phyloP scores from a whole-genome alignment of 1,140 invertebrate genomes.

The Drosophila albomicans region DNA sequence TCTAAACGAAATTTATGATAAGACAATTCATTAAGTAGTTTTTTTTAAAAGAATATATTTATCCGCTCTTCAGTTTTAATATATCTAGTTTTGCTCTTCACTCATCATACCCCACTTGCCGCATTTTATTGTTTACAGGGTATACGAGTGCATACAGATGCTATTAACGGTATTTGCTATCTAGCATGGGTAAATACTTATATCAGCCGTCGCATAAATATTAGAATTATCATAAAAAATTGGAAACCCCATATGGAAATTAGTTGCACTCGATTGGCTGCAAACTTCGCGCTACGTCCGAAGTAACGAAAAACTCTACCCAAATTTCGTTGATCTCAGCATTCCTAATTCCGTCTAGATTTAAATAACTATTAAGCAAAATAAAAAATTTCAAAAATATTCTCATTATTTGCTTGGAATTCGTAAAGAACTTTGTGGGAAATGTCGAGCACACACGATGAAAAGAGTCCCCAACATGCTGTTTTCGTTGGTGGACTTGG shows the following conservation, averaged over 20 bases:
- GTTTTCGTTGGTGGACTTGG: slow-evolving; percentile 98
- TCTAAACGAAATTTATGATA: too few species aligned
- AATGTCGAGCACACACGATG: slow-evolving; percentile 11
- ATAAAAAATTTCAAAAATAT: not conserved
- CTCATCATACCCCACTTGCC: not conserved
- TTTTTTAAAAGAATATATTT: too few species aligned
- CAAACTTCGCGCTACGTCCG: not conserved
- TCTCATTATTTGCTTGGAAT: not conserved
- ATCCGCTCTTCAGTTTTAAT: too few species aligned
- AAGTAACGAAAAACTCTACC: not conserved
- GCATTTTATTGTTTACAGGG: not conserved
- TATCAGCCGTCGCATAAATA: slow-evolving; percentile 49
- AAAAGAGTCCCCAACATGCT: slow-evolving; percentile 86
- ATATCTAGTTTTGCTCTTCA: not conserved
- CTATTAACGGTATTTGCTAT: slow-evolving; percentile 42
- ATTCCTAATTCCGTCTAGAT: not conserved
- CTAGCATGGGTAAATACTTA: slow-evolving; percentile 5
- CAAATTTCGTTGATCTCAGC: not conserved
- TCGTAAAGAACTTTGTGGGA: too few species aligned
- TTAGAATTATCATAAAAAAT: slow-evolving; percentile 44
- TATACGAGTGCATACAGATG: slow-evolving; percentile 11
- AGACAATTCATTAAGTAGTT: too few species aligned
- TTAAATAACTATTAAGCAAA: not conserved
- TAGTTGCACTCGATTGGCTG: slow-evolving; percentile 35
- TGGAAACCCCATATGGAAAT: slow-evolving; percentile 24